phyloP scores from a whole-genome alignment of 2,888 invertebrate genomes.

The Amblyteles armatorius region DNA sequence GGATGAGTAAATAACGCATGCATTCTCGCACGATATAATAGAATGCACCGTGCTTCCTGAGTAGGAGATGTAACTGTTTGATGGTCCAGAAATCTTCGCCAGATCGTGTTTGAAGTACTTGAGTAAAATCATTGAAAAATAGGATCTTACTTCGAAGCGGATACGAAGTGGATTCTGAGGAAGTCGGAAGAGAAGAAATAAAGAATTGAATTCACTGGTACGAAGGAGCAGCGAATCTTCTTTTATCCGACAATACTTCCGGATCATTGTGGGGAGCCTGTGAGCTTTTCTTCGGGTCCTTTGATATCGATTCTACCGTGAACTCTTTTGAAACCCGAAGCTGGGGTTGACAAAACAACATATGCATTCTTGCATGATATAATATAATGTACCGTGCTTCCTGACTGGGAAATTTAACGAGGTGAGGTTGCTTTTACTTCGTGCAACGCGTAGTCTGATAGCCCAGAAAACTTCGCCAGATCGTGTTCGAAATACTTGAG shows the following conservation, averaged over 20 bases:
- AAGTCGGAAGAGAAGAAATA: too few species aligned
- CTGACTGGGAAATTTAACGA: neutral
- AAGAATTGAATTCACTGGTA: neutral
- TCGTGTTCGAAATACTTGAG: neutral
- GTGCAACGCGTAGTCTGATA: neutral
- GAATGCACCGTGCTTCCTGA: too few species aligned
- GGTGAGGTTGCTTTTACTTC: neutral
- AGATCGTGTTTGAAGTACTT: too few species aligned
- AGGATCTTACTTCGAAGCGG: too few species aligned
- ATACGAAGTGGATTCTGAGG: too few species aligned
- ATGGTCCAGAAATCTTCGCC: too few species aligned
- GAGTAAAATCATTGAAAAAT: too few species aligned
- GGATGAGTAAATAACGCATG: too few species aligned
- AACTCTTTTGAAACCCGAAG: neutral
- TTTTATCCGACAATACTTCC: neutral
- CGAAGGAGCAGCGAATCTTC: neutral
- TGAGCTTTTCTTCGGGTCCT: neutral
- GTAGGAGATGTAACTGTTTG: too few species aligned
- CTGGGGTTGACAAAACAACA: neutral
- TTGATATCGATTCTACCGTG: slow-evolving; percentile 13
- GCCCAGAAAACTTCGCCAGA: neutral
- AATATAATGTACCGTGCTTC: neutral
- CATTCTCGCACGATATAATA: too few species aligned
- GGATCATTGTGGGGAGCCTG: neutral
- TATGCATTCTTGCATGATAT: neutral